Evolutionary conservation across 1,140 invertebrate species (phyloP).

Genomic region (Drosophila virilis): DNA sequence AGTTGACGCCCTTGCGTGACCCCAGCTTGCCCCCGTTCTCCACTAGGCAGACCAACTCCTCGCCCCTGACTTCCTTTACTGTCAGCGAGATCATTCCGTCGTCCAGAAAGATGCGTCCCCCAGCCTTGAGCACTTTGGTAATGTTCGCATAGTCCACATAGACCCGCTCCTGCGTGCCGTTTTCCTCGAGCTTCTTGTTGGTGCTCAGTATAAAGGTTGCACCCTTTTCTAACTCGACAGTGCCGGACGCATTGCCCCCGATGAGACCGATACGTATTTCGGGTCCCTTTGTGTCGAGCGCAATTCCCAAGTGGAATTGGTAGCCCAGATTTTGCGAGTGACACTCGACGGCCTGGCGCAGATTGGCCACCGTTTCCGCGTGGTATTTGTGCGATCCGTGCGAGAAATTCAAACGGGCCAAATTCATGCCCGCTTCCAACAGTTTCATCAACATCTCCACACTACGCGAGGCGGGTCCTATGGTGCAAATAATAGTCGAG

Average conservation of each 20-base stretch:
- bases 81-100: conserved; percentile 97
- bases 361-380: conserved; percentile 93
- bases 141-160: conserved; percentile 94
- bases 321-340: conserved; percentile 86
- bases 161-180: conserved; percentile 91
- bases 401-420: conserved; percentile 98
- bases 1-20: conserved; percentile 96
- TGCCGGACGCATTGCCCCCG: conserved; percentile 91
- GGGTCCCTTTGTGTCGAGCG: conserved; percentile 95
- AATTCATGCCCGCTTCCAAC: conserved; percentile 98
- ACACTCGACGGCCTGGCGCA: conserved; percentile 91
- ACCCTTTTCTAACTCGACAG: conserved; percentile 90
- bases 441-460: conserved; percentile 94
- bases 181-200: conserved; percentile 91
- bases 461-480: conserved; percentile 93
- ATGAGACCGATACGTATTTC: conserved; percentile 97
- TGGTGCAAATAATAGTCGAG: conserved; percentile 95
- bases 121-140: conserved; percentile 87
- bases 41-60: conserved; percentile 89
- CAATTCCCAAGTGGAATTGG: conserved; percentile 13
- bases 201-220: conserved; percentile 94
- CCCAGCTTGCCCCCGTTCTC: conserved; percentile 98
- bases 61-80: conserved; percentile 87
- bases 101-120: conserved; percentile 90
- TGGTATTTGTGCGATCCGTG: conserved; percentile 98